These are phyloP conservation scores for Anarhynchus alexandrinus DNA, from an alignment of 2,113 vertebrate genomes.

Conservation along the genomic window DNA sequence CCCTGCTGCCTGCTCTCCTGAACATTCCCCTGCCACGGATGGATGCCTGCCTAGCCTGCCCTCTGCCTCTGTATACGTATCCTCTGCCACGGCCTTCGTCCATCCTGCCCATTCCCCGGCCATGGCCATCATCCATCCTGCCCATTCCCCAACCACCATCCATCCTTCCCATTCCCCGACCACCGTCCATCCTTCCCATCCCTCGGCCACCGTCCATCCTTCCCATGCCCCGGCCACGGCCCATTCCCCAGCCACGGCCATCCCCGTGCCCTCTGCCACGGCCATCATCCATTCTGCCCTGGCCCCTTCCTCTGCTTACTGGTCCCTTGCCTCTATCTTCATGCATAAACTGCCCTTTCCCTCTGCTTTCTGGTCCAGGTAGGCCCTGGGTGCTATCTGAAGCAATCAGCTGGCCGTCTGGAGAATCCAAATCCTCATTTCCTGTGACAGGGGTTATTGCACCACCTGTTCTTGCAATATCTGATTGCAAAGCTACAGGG, in stretches of 20 bases:
- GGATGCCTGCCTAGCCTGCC: slow-evolving; percentile 59
- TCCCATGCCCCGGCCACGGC: slow-evolving; percentile 48
- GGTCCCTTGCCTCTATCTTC: slow-evolving; percentile 68
- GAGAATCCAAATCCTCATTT: slow-evolving; percentile 69
- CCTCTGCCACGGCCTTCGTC: slow-evolving; percentile 70
- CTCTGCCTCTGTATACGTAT: slow-evolving; percentile 69
- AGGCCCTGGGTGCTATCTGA: slow-evolving; percentile 67
- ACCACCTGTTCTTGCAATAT: slow-evolving; percentile 50
- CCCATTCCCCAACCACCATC: slow-evolving; percentile 67
- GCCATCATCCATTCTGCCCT: not conserved
- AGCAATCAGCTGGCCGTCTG: slow-evolving; percentile 52
- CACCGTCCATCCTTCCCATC: slow-evolving; percentile 66
- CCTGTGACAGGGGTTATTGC: slow-evolving; percentile 28
- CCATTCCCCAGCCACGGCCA: slow-evolving; percentile 67
- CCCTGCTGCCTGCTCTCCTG: slow-evolving; percentile 72
- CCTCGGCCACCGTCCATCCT: not conserved
- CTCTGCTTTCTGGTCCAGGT: slow-evolving; percentile 59
- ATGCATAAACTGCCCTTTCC: slow-evolving; percentile 55
- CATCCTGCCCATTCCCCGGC: slow-evolving; percentile 66
- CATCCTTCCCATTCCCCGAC: slow-evolving; percentile 57
- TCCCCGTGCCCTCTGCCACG: slow-evolving; percentile 73
- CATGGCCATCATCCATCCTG: slow-evolving; percentile 67
- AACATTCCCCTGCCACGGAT: slow-evolving; percentile 65
- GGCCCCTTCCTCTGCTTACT: slow-evolving; percentile 66
- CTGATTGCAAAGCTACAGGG: slow-evolving; percentile 61